Evolutionary conservation across 2,113 vertebrate genomes (phyloP).

Genomic region (Romanogobio albipinnatus): DNA sequence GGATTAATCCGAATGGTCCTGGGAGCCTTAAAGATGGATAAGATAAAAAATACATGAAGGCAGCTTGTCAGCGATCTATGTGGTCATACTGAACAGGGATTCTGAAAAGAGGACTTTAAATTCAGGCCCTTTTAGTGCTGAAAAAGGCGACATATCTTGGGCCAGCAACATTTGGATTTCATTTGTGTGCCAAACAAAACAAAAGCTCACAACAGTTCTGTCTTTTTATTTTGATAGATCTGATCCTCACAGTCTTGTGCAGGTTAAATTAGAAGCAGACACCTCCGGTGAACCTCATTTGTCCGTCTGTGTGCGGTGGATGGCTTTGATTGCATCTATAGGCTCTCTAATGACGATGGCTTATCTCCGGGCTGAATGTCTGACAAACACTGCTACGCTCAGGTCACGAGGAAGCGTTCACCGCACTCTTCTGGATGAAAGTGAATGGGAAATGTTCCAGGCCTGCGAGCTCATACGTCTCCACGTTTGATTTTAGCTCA

Average conservation of each 20-base stretch:
- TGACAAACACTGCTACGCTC: slow-evolving; percentile 1
- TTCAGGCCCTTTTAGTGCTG: neutral
- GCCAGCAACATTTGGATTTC: slow-evolving; percentile 46
- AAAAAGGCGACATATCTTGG: neutral
- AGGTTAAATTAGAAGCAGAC: slow-evolving; percentile 32
- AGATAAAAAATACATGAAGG: slow-evolving; percentile 32
- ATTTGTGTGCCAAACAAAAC: slow-evolving; percentile 40
- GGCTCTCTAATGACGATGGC: slow-evolving; percentile 1
- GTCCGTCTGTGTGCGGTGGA: neutral
- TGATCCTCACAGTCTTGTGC: neutral
- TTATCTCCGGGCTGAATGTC: slow-evolving; percentile 22
- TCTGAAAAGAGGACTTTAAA: slow-evolving; percentile 17
- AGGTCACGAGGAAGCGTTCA: slow-evolving; percentile 46
- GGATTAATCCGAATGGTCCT: slow-evolving; percentile 15
- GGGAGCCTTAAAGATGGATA: slow-evolving; percentile 40
- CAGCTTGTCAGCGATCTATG: slow-evolving; percentile 7
- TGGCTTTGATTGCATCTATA: slow-evolving; percentile 32
- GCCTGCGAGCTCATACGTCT: slow-evolving; percentile 17
- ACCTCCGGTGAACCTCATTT: neutral
- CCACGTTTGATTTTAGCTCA: slow-evolving; percentile 46
- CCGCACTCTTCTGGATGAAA: slow-evolving; percentile 45
- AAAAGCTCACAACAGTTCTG: neutral
- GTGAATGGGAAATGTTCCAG: slow-evolving; percentile 37
- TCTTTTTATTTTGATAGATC: neutral
- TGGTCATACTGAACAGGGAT: neutral